phyloP scores from a whole-genome alignment of 2,113 vertebrate species.

The Centrocercus urophasianus region DNA sequence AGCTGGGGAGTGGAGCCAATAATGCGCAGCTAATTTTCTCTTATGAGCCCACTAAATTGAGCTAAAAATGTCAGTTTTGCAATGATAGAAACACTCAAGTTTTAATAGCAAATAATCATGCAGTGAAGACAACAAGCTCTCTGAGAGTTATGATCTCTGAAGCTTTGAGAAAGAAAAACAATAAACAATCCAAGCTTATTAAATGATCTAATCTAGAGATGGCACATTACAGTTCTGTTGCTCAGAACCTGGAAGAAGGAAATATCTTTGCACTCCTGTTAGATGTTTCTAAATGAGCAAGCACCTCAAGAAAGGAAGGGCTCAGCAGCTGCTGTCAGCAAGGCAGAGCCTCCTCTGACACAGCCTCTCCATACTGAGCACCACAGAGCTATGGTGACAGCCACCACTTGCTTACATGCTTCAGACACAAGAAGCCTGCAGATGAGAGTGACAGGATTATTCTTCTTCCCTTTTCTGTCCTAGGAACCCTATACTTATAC shows the following conservation, averaged over 20 bases:
- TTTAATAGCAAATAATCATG: neutral
- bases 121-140: neutral
- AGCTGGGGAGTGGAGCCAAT: neutral
- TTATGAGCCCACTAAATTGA: neutral
- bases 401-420: fast-evolving
- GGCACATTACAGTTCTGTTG: neutral
- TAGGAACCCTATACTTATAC: neutral
- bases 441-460: neutral
- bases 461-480: neutral
- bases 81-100: neutral
- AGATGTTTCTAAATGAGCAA: neutral
- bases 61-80: neutral
- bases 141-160: neutral
- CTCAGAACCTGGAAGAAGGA: neutral
- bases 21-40: neutral
- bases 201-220: neutral
- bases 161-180: neutral
- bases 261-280: neutral
- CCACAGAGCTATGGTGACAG: neutral
- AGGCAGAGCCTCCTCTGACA: neutral
- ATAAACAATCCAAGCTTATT: neutral
- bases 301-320: neutral
- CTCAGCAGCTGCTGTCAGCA: neutral
- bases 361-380: neutral
- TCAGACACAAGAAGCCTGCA: neutral